Evolutionary conservation across 2,888 invertebrate genomes (phyloP).

Genomic region (Chrysopilus asiliformis): DNA sequence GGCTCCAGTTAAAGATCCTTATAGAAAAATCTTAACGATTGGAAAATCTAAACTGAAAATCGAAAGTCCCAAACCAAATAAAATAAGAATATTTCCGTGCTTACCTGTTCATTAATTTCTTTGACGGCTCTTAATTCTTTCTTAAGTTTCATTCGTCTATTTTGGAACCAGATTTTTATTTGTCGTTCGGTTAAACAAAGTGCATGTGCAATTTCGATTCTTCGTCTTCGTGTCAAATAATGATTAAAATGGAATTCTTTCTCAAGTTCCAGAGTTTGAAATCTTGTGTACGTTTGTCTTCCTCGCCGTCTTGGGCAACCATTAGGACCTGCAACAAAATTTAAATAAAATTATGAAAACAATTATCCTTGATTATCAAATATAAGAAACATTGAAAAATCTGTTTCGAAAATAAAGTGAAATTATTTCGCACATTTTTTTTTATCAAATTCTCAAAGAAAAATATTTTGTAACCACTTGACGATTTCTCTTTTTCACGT

Average conservation of each 20-base stretch:
- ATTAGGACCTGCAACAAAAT: slow-evolving; percentile 89
- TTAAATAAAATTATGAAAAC: too few species aligned
- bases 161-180: slow-evolving; percentile 96
- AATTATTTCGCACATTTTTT: too few species aligned
- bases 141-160: slow-evolving; percentile 92
- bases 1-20: too few species aligned
- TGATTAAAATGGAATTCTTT: slow-evolving; percentile 98
- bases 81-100: slow-evolving; percentile 9
- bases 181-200: slow-evolving; percentile 92
- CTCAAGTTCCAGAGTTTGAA: slow-evolving; percentile 95
- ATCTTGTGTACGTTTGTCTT: slow-evolving; percentile 93
- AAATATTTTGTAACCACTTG: too few species aligned
- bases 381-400: too few species aligned
- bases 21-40: neutral
- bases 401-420: too few species aligned
- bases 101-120: slow-evolving; percentile 79
- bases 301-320: slow-evolving; percentile 89
- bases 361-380: too few species aligned
- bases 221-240: slow-evolving; percentile 86
- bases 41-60: neutral
- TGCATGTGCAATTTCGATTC: slow-evolving; percentile 95
- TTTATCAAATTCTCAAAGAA: too few species aligned
- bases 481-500: too few species aligned
- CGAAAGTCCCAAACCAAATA: neutral
- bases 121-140: slow-evolving; percentile 89